Conservation (phyloP, 1,140 invertebrate genomes). For the Philopotamus ludificatus region DNA sequence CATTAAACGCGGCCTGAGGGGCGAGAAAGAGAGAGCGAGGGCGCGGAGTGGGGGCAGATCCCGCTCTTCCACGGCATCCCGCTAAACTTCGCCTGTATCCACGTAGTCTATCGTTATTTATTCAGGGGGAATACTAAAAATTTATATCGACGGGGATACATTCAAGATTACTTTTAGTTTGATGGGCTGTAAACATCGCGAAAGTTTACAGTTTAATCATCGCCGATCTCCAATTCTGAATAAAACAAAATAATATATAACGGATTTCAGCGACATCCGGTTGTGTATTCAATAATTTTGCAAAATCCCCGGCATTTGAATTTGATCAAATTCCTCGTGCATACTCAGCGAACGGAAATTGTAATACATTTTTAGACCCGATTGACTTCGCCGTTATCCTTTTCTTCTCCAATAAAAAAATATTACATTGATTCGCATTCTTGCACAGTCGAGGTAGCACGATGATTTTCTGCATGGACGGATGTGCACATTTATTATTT, state of each 20-base stretch:
- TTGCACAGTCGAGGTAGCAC: not conserved
- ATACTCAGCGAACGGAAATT: not conserved
- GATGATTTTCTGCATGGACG: not conserved
- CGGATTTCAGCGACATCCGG: not conserved
- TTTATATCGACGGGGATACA: too few species aligned
- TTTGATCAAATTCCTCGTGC: not conserved
- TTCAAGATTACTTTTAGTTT: too few species aligned
- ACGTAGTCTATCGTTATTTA: not conserved
- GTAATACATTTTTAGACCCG: too few species aligned
- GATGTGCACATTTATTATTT: constrained; percentile 39
- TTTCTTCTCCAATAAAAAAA: not conserved
- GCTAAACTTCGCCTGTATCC: not conserved
- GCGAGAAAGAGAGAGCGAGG: not conserved
- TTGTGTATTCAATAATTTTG: not conserved
- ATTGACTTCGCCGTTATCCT: not conserved
- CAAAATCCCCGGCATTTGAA: not conserved
- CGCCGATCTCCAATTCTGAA: too few species aligned
- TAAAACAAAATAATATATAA: too few species aligned
- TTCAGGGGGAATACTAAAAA: not conserved
- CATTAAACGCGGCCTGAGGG: constrained; percentile 32
- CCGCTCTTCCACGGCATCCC: not conserved
- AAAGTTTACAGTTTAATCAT: too few species aligned
- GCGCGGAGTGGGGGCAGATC: not conserved
- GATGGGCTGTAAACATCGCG: too few species aligned
- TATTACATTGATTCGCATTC: not conserved